phyloP scores from a whole-genome alignment of 2,113 vertebrate genomes.

The Pantherophis guttatus region DNA sequence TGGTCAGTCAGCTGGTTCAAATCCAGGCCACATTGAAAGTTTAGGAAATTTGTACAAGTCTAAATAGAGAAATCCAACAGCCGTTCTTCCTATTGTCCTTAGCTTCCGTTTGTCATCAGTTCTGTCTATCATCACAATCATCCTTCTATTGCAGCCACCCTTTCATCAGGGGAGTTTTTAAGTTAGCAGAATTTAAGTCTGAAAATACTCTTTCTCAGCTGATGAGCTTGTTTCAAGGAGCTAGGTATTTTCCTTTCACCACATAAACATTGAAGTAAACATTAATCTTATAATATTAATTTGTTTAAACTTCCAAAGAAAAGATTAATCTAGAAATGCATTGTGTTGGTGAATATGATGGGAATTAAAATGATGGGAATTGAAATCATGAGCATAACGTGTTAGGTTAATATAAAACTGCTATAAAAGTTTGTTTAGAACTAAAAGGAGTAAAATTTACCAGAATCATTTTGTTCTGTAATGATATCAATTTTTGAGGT shows the following conservation, averaged over 20 bases:
- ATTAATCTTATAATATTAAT: not conserved
- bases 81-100: not conserved
- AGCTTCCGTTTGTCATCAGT: not conserved
- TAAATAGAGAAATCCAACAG: not conserved
- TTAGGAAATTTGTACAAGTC: not conserved
- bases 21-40: not conserved
- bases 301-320: not conserved
- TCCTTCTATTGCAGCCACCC: not conserved
- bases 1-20: not conserved
- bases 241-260: not conserved
- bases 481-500: conserved; percentile 27
- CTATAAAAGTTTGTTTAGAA: not conserved
- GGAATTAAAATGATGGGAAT: not conserved
- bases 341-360: not conserved
- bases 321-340: not conserved
- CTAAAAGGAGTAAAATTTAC: not conserved
- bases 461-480: not conserved
- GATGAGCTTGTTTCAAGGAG: not conserved
- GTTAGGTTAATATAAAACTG: not conserved
- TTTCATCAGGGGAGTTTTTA: not conserved
- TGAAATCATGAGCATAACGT: not conserved
- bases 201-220: not conserved
- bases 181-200: not conserved
- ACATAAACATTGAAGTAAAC: not conserved
- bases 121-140: not conserved